These are phyloP conservation scores for Clistopyga incitator DNA, from an alignment of 2,888 invertebrate genomes.

Conservation along the genomic window DNA sequence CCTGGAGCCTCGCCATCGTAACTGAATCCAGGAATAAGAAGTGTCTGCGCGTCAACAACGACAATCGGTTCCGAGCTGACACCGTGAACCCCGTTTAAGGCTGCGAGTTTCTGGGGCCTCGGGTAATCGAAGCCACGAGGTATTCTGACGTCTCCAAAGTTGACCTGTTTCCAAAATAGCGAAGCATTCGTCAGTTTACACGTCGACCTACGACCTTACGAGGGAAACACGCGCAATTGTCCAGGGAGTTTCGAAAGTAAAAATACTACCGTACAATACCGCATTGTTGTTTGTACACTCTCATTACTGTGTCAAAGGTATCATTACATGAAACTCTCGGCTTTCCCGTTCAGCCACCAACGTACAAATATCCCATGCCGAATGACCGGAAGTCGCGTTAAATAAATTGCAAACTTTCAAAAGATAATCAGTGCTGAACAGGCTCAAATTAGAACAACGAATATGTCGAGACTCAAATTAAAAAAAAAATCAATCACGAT, in stretches of 20 bases:
- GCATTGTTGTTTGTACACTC: background rate
- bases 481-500: background rate
- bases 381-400: slow-evolving; percentile 39
- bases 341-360: slow-evolving; percentile 43
- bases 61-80: slow-evolving; percentile 94
- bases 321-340: slow-evolving; percentile 36
- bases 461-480: background rate
- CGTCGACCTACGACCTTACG: slow-evolving; percentile 5
- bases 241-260: slow-evolving; percentile 25
- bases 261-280: slow-evolving; percentile 8
- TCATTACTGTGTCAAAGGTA: background rate
- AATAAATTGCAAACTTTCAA: slow-evolving; percentile 10
- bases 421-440: background rate
- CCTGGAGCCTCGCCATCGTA: slow-evolving; percentile 97
- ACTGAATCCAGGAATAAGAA: slow-evolving; percentile 94
- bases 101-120: slow-evolving; percentile 91
- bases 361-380: slow-evolving; percentile 19
- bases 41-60: slow-evolving; percentile 96
- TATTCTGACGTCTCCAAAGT: slow-evolving; percentile 95
- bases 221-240: background rate
- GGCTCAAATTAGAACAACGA: background rate
- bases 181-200: slow-evolving; percentile 17
- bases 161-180: slow-evolving; percentile 87
- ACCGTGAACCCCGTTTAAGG: slow-evolving; percentile 92
- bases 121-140: slow-evolving; percentile 92